These are phyloP conservation scores for Drosophila lini DNA, from an alignment of 1,140 invertebrate genomes.

Conservation along the genomic window DNA sequence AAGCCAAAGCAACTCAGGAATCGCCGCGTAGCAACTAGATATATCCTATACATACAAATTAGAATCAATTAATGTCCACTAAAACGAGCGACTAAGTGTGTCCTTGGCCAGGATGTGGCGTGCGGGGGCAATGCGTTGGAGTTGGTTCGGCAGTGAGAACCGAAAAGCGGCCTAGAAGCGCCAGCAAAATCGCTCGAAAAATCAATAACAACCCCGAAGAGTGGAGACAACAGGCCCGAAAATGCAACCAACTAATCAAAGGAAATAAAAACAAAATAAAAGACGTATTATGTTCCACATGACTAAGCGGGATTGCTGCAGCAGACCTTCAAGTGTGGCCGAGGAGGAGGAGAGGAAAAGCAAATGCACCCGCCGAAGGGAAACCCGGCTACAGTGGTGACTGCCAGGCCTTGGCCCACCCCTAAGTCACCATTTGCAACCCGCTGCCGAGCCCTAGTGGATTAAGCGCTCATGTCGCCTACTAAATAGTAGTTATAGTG, in stretches of 20 bases:
- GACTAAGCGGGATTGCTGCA: constrained; percentile 15
- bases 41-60: constrained; percentile 12
- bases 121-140: constrained; percentile 3
- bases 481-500: constrained; percentile 62
- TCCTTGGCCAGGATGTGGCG: constrained; percentile 17
- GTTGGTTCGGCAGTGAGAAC: neutral
- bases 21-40: constrained; percentile 20
- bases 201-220: constrained; percentile 54
- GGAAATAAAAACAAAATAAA: constrained; percentile 17
- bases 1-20: constrained; percentile 72
- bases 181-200: constrained; percentile 43
- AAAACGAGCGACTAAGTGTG: constrained; percentile 22
- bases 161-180: neutral
- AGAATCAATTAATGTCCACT: constrained; percentile 10
- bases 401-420: constrained; percentile 23
- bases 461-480: constrained; percentile 49
- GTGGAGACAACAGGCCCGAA: neutral
- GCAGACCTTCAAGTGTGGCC: constrained; percentile 64
- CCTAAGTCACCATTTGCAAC: constrained; percentile 30
- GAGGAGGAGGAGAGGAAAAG: constrained; percentile 12
- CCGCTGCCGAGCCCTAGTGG: constrained; percentile 29
- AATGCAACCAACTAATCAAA: constrained; percentile 26
- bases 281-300: constrained; percentile 17
- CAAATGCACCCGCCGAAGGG: constrained; percentile 39
- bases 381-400: constrained; percentile 16